Percentiles rank a stretch among this genome's conserved stretches.
These are phyloP conservation scores for Megamerina dolium DNA, from an alignment of 2,888 invertebrate genomes.

Conservation along the genomic window DNA sequence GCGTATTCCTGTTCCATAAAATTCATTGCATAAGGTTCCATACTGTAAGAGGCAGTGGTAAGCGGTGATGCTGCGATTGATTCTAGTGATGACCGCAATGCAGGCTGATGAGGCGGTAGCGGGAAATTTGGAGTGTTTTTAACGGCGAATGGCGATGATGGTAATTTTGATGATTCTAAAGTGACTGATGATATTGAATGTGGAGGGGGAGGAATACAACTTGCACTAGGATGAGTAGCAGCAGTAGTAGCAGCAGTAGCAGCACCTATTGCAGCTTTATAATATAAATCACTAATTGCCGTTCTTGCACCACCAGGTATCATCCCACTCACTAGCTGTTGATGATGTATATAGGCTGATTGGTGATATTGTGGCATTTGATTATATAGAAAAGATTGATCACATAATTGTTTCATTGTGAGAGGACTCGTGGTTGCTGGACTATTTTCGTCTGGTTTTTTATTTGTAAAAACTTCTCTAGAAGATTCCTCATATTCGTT, in stretches of 20 bases:
- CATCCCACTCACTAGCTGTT: conserved; percentile 1
- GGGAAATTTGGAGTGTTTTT: conserved; percentile 27
- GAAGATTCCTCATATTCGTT: too few species aligned
- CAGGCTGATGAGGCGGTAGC: conserved; percentile 27
- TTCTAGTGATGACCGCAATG: background rate
- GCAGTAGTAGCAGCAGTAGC: conserved; percentile 19
- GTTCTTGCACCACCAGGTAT: conserved; percentile 19
- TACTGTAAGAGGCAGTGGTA: conserved; percentile 30
- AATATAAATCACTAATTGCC: conserved; percentile 22
- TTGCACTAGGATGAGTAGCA: too few species aligned
- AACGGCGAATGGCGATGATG: too few species aligned
- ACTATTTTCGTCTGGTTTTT: too few species aligned
- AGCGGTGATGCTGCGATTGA: conserved; percentile 6
- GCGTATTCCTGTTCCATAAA: conserved; percentile 66
- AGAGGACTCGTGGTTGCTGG: too few species aligned
- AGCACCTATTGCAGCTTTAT: conserved; percentile 24
- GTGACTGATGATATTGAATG: conserved; percentile 23
- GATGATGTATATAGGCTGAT: too few species aligned
- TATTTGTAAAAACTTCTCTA: too few species aligned
- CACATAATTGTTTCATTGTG: too few species aligned
- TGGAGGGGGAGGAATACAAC: too few species aligned
- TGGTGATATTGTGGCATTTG: too few species aligned
- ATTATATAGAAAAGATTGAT: too few species aligned
- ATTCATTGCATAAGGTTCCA: conserved; percentile 46
- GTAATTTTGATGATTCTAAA: too few species aligned